Conservation (phyloP, 2,113 vertebrate genomes). For the Procavia capensis region DNA sequence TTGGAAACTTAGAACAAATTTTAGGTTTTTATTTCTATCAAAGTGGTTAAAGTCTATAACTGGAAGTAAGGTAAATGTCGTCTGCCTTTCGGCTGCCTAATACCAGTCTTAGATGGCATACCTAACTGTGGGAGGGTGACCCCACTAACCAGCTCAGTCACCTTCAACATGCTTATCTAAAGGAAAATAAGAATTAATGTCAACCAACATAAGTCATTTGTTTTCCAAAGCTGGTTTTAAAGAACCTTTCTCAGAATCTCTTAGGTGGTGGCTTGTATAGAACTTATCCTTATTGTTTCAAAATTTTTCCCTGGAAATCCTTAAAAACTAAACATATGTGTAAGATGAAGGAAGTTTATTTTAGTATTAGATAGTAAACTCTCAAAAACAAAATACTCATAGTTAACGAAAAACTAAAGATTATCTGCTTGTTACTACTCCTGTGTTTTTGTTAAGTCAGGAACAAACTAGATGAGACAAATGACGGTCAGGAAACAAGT, state of each 20-base stretch:
- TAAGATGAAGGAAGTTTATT: neutral
- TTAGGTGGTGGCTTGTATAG: neutral
- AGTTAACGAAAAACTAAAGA: neutral
- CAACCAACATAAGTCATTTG: neutral
- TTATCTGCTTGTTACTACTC: neutral
- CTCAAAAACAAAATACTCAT: neutral
- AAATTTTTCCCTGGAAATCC: neutral
- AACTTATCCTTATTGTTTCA: conserved; percentile 3
- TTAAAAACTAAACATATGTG: conserved; percentile 10
- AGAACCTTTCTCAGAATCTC: neutral
- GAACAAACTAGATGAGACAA: neutral
- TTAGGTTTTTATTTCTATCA: neutral
- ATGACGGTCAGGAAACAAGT: neutral
- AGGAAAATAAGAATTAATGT: neutral
- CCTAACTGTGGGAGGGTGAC: neutral
- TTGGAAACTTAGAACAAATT: neutral
- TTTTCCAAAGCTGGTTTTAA: conserved; percentile 46
- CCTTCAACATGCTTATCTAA: neutral
- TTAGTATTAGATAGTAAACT: neutral
- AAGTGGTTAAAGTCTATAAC: neutral
- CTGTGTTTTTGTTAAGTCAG: neutral
- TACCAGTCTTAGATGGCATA: neutral
- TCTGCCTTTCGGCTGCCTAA: neutral
- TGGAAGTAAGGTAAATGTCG: neutral
- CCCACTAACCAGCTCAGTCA: neutral